These are phyloP conservation scores for Strix uralensis DNA, from an alignment of 2,113 vertebrate species.

Conservation along the genomic window DNA sequence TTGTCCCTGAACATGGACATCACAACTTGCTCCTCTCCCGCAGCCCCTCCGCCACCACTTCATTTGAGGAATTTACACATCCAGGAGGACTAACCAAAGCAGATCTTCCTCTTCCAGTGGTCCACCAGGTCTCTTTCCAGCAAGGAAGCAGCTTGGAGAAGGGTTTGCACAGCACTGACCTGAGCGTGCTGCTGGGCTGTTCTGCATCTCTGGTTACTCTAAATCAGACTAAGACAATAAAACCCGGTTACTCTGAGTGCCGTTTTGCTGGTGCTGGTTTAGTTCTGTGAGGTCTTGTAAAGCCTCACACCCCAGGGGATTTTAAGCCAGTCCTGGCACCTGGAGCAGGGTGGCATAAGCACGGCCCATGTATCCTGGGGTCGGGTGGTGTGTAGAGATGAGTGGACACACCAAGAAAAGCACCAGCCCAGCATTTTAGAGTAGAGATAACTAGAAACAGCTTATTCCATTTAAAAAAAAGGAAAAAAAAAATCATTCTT, in stretches of 20 bases:
- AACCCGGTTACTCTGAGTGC: no score
- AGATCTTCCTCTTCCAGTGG: not conserved
- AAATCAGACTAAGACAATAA: fast-evolving
- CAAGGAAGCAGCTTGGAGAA: not conserved
- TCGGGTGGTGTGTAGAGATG: fast-evolving
- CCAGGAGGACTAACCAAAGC: not conserved
- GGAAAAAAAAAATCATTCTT: not conserved
- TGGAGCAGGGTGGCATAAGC: not conserved
- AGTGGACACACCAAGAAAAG: not conserved
- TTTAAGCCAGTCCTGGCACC: not conserved
- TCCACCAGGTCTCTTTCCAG: not conserved
- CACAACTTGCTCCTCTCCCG: not conserved
- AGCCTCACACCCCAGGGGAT: not conserved
- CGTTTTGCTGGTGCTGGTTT: not conserved
- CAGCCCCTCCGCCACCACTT: not conserved
- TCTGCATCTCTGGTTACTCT: not conserved
- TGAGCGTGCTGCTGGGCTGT: not conserved
- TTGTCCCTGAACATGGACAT: fast-evolving
- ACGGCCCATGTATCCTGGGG: fast-evolving
- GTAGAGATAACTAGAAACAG: not conserved
- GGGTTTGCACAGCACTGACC: fast-evolving
- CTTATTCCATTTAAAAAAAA: not conserved
- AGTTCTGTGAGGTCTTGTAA: not conserved
- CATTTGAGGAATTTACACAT: not conserved
- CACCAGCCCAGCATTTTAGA: not conserved